phyloP scores from a whole-genome alignment of 2,797 vertebrate species.

The Austrolebias charrua region DNA sequence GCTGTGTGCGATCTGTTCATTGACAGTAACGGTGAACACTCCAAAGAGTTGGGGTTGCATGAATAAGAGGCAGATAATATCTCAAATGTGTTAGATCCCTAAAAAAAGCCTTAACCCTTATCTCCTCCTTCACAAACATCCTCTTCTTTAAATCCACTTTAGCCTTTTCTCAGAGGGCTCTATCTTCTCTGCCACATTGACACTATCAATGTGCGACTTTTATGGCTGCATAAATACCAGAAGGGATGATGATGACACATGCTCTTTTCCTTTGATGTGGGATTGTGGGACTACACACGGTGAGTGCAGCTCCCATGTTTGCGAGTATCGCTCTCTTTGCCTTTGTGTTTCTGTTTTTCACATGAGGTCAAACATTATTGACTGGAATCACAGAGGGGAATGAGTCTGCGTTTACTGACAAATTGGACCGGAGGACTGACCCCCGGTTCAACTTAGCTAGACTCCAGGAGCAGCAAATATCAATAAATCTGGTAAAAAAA shows the following conservation, averaged over 20 bases:
- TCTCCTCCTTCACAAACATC: conserved; percentile 44
- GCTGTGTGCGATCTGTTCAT: conserved; percentile 23
- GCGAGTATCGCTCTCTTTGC: conserved; percentile 40
- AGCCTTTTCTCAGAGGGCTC: conserved; percentile 61
- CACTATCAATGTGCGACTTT: conserved; percentile 71
- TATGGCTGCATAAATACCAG: conserved; percentile 73
- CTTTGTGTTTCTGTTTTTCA: conserved; percentile 58
- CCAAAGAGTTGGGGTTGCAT: conserved; percentile 32
- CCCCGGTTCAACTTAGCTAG: conserved; percentile 62
- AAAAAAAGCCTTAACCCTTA: conserved; percentile 61
- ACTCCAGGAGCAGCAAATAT: conserved; percentile 63
- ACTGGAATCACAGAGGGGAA: conserved; percentile 69
- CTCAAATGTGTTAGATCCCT: conserved; percentile 49
- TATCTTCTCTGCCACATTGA: conserved; percentile 67
- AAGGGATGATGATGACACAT: conserved; percentile 61
- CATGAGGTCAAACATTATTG: conserved; percentile 74
- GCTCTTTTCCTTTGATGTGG: conserved; percentile 65
- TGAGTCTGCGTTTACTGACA: conserved; percentile 70
- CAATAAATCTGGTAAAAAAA: conserved; percentile 49
- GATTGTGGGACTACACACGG: conserved; percentile 40
- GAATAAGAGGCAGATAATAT: conserved; percentile 50
- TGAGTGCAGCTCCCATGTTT: conserved; percentile 54
- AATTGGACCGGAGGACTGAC: conserved; percentile 71
- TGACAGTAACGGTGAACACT: conserved; percentile 36
- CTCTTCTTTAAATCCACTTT: conserved; percentile 63